phyloP scores from a whole-genome alignment of 2,113 vertebrate genomes.

The Poeciliopsis turrubarensis region DNA sequence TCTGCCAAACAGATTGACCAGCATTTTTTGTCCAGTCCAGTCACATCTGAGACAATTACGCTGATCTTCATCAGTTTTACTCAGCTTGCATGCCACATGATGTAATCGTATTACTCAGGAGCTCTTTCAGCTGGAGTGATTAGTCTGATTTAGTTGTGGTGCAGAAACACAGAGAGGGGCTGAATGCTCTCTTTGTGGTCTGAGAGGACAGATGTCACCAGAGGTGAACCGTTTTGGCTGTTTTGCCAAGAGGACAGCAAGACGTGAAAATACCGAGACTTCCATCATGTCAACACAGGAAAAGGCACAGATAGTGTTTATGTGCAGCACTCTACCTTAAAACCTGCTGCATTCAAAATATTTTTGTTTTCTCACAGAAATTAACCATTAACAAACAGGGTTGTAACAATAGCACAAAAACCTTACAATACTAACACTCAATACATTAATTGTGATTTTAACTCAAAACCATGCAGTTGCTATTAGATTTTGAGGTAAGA shows the following conservation, averaged over 20 bases:
- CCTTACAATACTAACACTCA: neutral
- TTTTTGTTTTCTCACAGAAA: neutral
- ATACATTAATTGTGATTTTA: neutral
- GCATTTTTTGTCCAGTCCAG: conserved; percentile 5
- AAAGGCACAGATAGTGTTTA: conserved; percentile 11
- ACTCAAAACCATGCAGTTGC: neutral
- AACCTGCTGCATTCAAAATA: neutral
- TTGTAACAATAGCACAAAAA: neutral
- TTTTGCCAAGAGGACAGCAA: conserved; percentile 26
- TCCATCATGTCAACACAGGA: conserved; percentile 10
- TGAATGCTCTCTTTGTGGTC: conserved; percentile 57
- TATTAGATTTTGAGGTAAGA: neutral
- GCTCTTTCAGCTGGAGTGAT: conserved; percentile 41
- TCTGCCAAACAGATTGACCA: conserved; percentile 29
- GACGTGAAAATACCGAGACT: conserved; percentile 19
- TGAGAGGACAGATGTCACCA: conserved; percentile 13
- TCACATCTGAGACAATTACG: conserved; percentile 40
- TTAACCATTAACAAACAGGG: neutral
- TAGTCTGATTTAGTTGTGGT: conserved; percentile 43
- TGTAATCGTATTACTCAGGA: conserved; percentile 50
- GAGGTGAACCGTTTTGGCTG: conserved; percentile 25
- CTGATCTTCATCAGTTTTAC: conserved; percentile 52
- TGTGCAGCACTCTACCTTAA: neutral
- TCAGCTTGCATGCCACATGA: conserved; percentile 40
- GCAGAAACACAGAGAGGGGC: conserved; percentile 43